These are phyloP conservation scores for Alfaro cultratus DNA, from an alignment of 2,797 vertebrate genomes.

Conservation along the genomic window DNA sequence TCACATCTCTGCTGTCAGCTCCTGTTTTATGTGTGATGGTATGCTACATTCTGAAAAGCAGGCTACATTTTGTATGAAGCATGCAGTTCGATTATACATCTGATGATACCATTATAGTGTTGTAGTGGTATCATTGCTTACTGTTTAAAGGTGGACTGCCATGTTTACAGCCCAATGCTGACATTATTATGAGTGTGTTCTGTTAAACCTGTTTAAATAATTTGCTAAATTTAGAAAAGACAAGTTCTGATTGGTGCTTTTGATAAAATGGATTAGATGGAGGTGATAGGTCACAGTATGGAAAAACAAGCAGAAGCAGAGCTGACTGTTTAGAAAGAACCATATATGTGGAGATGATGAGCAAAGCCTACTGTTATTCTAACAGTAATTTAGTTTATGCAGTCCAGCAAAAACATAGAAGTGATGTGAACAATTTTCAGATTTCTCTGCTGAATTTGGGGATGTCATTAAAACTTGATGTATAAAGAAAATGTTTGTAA, in stretches of 20 bases:
- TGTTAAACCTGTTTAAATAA: background rate
- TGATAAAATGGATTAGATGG: background rate
- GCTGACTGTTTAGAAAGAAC: background rate
- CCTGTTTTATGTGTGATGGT: slow-evolving; percentile 38
- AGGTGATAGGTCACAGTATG: background rate
- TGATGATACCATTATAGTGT: background rate
- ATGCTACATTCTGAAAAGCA: background rate
- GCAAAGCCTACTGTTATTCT: background rate
- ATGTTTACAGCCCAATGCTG: background rate
- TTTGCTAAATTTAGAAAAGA: background rate
- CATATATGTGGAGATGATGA: background rate
- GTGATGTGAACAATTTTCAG: background rate
- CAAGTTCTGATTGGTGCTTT: background rate
- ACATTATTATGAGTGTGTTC: background rate
- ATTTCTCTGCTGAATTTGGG: background rate
- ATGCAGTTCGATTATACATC: background rate
- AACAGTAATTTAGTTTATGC: background rate
- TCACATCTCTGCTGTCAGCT: slow-evolving; percentile 56
- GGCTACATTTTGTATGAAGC: background rate
- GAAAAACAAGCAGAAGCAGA: background rate
- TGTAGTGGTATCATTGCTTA: background rate
- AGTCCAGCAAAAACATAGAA: background rate
- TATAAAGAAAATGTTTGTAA: background rate
- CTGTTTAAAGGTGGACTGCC: background rate
- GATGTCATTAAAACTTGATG: background rate